Percentiles rank a stretch among this genome's conserved stretches.
These are phyloP conservation scores for Romanogobio albipinnatus DNA, from an alignment of 2,113 vertebrate genomes.

Conservation along the genomic window DNA sequence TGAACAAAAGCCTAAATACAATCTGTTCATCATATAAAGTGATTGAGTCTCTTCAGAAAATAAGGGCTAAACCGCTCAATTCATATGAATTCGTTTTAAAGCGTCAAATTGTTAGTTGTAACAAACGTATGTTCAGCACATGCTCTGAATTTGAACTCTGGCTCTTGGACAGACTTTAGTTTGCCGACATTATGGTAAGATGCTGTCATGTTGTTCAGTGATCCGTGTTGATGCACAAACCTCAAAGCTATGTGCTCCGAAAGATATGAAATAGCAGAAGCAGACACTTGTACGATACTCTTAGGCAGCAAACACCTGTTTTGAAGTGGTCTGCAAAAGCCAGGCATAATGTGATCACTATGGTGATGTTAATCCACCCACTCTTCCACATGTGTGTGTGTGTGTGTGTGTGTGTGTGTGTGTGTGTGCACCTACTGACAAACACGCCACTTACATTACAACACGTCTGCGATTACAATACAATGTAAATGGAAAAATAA, in stretches of 20 bases:
- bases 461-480: not conserved
- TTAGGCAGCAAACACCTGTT: not conserved
- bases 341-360: slow-evolving; percentile 37
- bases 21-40: no score
- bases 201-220: not conserved
- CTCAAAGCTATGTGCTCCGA: not conserved
- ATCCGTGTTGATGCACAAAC: not conserved
- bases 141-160: not conserved
- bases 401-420: slow-evolving; percentile 13
- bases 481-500: slow-evolving; percentile 8
- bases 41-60: no score
- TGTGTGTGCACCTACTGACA: not conserved
- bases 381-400: slow-evolving; percentile 1
- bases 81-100: no score
- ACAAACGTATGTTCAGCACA: not conserved
- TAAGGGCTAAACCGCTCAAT: no score
- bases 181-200: not conserved
- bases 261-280: not conserved
- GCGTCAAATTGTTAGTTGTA: no score
- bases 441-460: not conserved
- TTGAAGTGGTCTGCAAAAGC: slow-evolving; percentile 28
- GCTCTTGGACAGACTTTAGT: not conserved
- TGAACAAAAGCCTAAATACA: no score
- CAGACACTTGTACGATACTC: not conserved
- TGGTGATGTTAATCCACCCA: slow-evolving; percentile 47